Evolutionary conservation across 2,113 vertebrate species (phyloP).

Genomic region (Shinisaurus crocodilurus): DNA sequence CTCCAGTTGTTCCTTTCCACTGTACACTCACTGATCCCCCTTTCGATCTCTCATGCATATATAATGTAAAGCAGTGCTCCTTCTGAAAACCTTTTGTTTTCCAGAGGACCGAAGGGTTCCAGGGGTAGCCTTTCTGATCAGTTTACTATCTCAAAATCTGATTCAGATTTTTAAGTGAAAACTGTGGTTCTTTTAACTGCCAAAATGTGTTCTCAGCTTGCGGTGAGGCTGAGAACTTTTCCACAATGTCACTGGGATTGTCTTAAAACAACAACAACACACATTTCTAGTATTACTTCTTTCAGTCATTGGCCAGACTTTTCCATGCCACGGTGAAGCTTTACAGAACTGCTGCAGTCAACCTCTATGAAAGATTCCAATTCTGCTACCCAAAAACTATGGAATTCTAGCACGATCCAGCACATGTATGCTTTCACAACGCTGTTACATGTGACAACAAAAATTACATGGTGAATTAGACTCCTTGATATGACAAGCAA

Average conservation of each 20-base stretch:
- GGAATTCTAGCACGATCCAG: constrained; percentile 53
- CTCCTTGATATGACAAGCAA: constrained; percentile 66
- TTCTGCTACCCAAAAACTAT: constrained; percentile 32
- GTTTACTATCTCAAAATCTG: constrained; percentile 72
- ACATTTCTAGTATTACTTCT: constrained; percentile 71
- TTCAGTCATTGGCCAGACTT: constrained; percentile 75
- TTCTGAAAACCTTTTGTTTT: constrained; percentile 74
- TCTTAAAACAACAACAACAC: constrained; percentile 65
- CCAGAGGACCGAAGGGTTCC: constrained; percentile 68
- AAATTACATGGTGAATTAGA: constrained; percentile 46
- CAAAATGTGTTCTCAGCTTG: constrained; percentile 71
- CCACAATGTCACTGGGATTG: constrained; percentile 77
- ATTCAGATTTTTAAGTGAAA: constrained; percentile 66
- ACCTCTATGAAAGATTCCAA: constrained; percentile 61
- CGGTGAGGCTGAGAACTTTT: constrained; percentile 77
- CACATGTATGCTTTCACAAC: constrained; percentile 57
- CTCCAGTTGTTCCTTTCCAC: constrained; percentile 50
- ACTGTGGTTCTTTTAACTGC: constrained; percentile 70
- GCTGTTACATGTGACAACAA: constrained; percentile 21
- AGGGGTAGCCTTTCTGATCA: constrained; percentile 68
- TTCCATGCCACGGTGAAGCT: constrained; percentile 70
- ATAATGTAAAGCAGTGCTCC: constrained; percentile 69
- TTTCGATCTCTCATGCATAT: constrained; percentile 62
- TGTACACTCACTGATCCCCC: constrained; percentile 55
- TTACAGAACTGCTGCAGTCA: constrained; percentile 55